Evolutionary conservation across 2,113 vertebrate species (phyloP).

Genomic region (Myrmecobius fasciatus): DNA sequence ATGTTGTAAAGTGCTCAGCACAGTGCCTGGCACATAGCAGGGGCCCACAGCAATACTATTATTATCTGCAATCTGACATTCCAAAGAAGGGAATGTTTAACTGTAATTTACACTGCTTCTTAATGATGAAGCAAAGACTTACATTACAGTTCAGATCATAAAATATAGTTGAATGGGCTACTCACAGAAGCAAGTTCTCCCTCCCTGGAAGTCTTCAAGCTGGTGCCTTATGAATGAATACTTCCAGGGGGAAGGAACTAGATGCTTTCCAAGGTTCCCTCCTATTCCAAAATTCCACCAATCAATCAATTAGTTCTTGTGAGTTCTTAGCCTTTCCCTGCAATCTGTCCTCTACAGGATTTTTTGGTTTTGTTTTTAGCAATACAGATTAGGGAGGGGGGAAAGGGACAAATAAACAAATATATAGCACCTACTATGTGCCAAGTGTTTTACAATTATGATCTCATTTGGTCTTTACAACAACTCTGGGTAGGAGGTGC

Average conservation of each 20-base stretch:
- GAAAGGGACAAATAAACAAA: not conserved
- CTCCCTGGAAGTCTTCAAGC: not conserved
- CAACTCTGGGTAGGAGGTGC: not conserved
- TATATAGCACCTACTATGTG: not conserved
- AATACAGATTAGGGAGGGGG: not conserved
- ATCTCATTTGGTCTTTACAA: not conserved
- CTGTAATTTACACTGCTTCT: not conserved
- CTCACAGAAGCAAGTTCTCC: not conserved
- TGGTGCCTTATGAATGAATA: not conserved
- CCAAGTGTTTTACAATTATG: not conserved
- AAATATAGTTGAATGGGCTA: not conserved
- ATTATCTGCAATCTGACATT: not conserved
- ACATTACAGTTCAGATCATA: not conserved
- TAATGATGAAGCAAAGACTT: not conserved
- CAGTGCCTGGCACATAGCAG: not conserved
- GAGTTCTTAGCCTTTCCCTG: conserved; percentile 10
- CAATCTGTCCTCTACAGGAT: not conserved
- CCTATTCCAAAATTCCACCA: not conserved
- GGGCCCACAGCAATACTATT: not conserved
- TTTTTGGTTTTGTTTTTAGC: conserved; percentile 3
- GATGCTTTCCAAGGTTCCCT: not conserved
- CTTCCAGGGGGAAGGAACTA: not conserved
- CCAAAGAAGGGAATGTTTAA: conserved; percentile 13
- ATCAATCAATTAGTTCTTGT: not conserved
- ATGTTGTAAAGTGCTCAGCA: not conserved